Evolutionary conservation across 2,113 vertebrate genomes (phyloP).

Genomic region (Campylorhamphus procurvoides): DNA sequence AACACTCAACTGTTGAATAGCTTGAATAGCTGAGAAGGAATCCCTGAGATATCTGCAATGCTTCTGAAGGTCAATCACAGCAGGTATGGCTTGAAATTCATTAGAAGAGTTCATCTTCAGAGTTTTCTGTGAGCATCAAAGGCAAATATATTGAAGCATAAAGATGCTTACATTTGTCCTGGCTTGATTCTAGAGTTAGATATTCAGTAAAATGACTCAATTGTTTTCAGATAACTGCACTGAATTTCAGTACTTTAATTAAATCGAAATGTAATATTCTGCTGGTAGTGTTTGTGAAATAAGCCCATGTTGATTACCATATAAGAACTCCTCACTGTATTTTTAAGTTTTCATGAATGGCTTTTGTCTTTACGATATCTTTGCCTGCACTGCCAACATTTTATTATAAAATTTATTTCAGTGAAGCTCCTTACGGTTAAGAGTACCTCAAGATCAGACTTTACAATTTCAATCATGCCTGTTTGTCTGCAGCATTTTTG

Average conservation of each 20-base stretch:
- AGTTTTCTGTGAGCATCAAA: background rate
- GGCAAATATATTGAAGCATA: background rate
- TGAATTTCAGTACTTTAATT: background rate
- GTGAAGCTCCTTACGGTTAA: background rate
- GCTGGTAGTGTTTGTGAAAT: background rate
- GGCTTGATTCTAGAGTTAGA: background rate
- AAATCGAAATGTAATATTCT: background rate
- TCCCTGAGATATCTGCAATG: background rate
- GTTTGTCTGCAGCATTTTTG: background rate
- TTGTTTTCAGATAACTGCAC: background rate
- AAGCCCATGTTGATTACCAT: background rate
- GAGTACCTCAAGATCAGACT: background rate
- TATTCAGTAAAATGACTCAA: background rate
- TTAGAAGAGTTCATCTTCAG: background rate
- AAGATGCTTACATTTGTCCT: background rate
- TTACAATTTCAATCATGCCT: background rate
- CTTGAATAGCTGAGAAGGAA: background rate
- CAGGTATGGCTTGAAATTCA: background rate
- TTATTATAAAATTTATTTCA: background rate
- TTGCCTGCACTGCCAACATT: background rate
- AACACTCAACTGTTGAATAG: background rate
- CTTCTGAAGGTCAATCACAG: background rate
- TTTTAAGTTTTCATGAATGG: background rate
- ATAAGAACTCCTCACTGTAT: background rate
- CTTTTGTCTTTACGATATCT: background rate